Evolutionary conservation across 2,797 vertebrate genomes (phyloP), one percentile per base, ranked within the genome.

Genomic region (Anguilla obscura): DNA sequence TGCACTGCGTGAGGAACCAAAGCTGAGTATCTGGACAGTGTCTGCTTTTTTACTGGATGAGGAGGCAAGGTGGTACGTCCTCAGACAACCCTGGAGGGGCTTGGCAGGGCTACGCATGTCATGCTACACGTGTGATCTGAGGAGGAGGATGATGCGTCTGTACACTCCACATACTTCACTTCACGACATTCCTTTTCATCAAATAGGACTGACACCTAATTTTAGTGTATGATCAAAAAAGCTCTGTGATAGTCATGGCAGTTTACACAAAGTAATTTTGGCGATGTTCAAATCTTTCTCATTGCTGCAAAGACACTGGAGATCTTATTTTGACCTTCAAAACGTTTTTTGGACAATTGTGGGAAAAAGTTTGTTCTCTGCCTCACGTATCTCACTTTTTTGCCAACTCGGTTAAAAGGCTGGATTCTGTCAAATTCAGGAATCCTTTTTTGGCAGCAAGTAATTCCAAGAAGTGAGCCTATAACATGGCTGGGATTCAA

Each of bases 391-490:
- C 40, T 45, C 40, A 45, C 40, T 45, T 45, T 52, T 52, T 52
- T 52, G 50, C 7, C 50, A 52, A 52, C 10, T 52, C 9, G 12
- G 71, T 14, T 45, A 40, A 79, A 80, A 80, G 48, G 76, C 3
- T 40, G 21, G 36, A 48, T 24, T 45, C 76, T 45, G 36, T 80
- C 18, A 80, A n/a, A 16, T 48, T 50, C 48, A 21, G 40, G 76
- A 80, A 80, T n/a, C 9, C 33, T 82, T 40, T 54, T 63, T 85
- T 85, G 83, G 83, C 48, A 88, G 10, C 24, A 40, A n/a, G 24
- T 50, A 88, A 50, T 88, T 88, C 82, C 87, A 60, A n/a, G 86
- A 60, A 87, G n/a, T 83, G 79, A 58, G 40, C 86, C 21, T 58
- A 58, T 87, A 83, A 56, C 0, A 40, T 54, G 86, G 63, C 63